A percentile compares a stretch with the other conserved stretches of the same genome.
Conservation (phyloP, 1,140 invertebrate genomes). For the Leptonema lineaticorne region DNA sequence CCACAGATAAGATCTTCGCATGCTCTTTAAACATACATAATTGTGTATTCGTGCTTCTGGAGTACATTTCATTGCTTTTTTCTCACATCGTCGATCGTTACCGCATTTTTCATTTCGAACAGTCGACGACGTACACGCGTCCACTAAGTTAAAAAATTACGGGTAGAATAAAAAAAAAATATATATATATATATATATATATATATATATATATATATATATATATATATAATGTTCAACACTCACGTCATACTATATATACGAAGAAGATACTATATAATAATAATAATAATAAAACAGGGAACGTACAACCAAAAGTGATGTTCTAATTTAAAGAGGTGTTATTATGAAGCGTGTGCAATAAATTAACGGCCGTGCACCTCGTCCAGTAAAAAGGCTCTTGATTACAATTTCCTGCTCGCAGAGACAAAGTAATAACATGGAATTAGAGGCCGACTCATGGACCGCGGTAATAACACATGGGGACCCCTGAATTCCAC, state of each 20-base stretch:
- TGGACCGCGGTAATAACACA: slow-evolving; percentile 22
- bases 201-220: too few relatives aligned
- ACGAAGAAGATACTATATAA: too few relatives aligned
- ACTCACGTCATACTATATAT: too few relatives aligned
- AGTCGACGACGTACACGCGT: background rate
- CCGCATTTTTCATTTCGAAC: background rate
- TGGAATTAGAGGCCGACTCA: slow-evolving; percentile 26
- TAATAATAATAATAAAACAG: too few relatives aligned
- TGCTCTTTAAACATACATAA: background rate
- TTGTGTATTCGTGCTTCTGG: background rate
- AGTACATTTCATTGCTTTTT: background rate
- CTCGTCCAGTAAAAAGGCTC: slow-evolving; percentile 14
- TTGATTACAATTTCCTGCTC: slow-evolving; percentile 27
- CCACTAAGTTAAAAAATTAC: background rate
- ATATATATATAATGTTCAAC: too few relatives aligned
- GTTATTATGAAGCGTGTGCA: slow-evolving; percentile 24
- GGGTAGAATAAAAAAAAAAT: background rate
- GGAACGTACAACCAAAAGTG: slow-evolving; percentile 8
- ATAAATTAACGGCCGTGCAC: slow-evolving; percentile 12
- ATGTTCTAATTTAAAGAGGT: slow-evolving; percentile 32
- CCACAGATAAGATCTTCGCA: background rate
- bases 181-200: too few relatives aligned
- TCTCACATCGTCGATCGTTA: background rate
- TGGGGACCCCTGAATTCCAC: slow-evolving; percentile 21
- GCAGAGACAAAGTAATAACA: slow-evolving; percentile 30